Base-by-base conservation (phyloP, 1,140 invertebrate species). In the Ceratina calcarata region DNA sequence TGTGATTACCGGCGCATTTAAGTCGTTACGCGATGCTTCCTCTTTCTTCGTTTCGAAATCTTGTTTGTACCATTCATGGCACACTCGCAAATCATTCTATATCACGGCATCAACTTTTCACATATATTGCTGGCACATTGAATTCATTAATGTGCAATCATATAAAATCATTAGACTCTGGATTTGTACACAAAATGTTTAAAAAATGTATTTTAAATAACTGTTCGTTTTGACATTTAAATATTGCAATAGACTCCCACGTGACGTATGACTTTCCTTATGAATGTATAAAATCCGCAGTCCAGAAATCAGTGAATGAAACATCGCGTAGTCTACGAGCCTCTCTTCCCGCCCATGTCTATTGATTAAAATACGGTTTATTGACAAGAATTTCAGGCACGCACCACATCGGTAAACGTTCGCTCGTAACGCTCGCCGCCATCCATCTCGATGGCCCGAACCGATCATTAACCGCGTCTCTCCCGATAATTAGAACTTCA, bases 1-100 rank as follows among this genome's bases (percentile, higher is more conserved):
- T 90, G 88, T 84, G 89, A 91, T 90, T 90, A 87, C 88, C 60
- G 70, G 49, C 81, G 68, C 83, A 83, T 89, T 91, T 87, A 88
- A 91, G 78, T 86, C 73, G 82, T 90, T 89, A 87, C 84, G 86
- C 83, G 85, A 89, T 77, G 83, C 84, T 87, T 87, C 80, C 82
- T 77, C 68, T 71, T 80, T 66, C 13, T n/a, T 72, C 68, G 15
- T 82, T 81, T 81, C 69, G 72, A 68, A 66, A 78, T 73, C 75
- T 74, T 22, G 67, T 61, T 65, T 58, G 64, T 22, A 45, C 64
- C 53, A 24, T 76, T 68, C 18, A 24, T 16, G 66, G 68, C 51
- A 7, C 51, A 45, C 37, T 69, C 27, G 67, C n/a, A 3, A 16
- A 3, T 3, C 18, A n/a, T 32, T 55, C 49, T 8, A 32, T 45